Base-by-base conservation (phyloP, 2,888 invertebrate genomes). In the Hypolimnas misippus region DNA sequence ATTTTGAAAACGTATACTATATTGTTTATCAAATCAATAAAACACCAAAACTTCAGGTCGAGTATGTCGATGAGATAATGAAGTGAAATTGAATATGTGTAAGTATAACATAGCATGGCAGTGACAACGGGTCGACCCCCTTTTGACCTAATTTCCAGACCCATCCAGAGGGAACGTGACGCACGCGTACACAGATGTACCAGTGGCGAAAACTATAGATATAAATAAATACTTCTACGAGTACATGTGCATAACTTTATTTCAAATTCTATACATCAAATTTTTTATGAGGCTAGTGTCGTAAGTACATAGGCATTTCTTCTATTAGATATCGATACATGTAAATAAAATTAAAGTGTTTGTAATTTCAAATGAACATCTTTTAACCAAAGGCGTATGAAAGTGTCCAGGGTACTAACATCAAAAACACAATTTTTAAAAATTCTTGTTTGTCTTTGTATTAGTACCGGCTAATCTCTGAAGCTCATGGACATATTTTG, bases 41-140 rank as follows among this genome's bases (percentile, higher is more conserved):
- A 5, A 49, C 8, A 29, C 14, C 8, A 29, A 7, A 25, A 29
- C 7, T 29, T 29, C 12, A 29, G 2, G 12, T 25, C 29, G 49
- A 5, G 49, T 29, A 2, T 49, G 19, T 33, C 35, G 35, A 12
- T 16, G 35, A 62, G 33, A 62, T 67, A 60, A 67, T 62, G 54
- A 56, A 53, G 53, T 58, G 65, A 65, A 62, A 67, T 67, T 62
- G 65, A 53, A 65, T 67, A 49, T n/a, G n/a, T n/a, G n/a, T 59
- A 58, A 46, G 49, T 57, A 63, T 69, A 64, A 62, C 65, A 65
- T 62, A 63, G 64, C 63, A 65, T 86, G 86, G 75, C 87, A 88
- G 87, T 87, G 89, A 89, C 89, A 89, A 87, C 87, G 89, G 84
- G 76, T 79, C 82, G 88, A 84, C 86, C 89, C 90, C 87, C 84